phyloP scores from a whole-genome alignment of 2,113 vertebrate species.

The Micronycteris hirsuta region DNA sequence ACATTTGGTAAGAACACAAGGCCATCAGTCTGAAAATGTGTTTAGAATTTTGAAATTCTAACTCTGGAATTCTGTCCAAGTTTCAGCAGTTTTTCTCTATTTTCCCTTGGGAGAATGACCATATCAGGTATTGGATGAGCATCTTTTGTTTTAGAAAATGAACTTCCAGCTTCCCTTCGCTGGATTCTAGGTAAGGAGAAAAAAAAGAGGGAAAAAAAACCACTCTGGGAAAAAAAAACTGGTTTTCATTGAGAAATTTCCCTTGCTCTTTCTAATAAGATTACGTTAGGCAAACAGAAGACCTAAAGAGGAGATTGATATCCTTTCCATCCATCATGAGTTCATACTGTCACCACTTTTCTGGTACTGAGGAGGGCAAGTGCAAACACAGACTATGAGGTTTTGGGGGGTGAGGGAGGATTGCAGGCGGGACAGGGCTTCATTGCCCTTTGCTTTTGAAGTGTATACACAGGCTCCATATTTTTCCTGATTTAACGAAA shows the following conservation, averaged over 20 bases:
- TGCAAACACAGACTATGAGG: not conserved
- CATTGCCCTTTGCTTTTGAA: not conserved
- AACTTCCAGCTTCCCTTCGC: not conserved
- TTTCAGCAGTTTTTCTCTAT: not conserved
- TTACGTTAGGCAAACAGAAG: slow-evolving; percentile 26
- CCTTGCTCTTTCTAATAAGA: slow-evolving; percentile 3
- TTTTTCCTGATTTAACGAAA: not conserved
- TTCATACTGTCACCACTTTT: slow-evolving; percentile 12
- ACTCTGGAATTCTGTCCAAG: not conserved
- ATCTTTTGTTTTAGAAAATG: slow-evolving; percentile 25
- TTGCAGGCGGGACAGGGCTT: not conserved
- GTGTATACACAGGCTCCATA: not conserved
- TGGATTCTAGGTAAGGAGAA: slow-evolving; percentile 6
- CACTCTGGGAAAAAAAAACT: not conserved
- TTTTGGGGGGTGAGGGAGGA: not conserved
- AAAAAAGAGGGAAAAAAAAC: not conserved
- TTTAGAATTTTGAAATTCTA: slow-evolving; percentile 32
- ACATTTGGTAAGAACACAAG: not conserved
- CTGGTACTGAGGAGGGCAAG: slow-evolving; percentile 15
- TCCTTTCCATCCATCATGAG: not conserved
- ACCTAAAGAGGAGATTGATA: not conserved
- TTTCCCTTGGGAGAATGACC: not conserved
- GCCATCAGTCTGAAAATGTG: slow-evolving; percentile 29
- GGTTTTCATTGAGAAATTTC: slow-evolving; percentile 32
- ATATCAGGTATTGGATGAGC: not conserved